Percentiles rank a stretch among this genome's conserved stretches.
Evolutionary conservation across 2,797 vertebrate genomes (phyloP).

Genomic region (Steatocranus sp.): DNA sequence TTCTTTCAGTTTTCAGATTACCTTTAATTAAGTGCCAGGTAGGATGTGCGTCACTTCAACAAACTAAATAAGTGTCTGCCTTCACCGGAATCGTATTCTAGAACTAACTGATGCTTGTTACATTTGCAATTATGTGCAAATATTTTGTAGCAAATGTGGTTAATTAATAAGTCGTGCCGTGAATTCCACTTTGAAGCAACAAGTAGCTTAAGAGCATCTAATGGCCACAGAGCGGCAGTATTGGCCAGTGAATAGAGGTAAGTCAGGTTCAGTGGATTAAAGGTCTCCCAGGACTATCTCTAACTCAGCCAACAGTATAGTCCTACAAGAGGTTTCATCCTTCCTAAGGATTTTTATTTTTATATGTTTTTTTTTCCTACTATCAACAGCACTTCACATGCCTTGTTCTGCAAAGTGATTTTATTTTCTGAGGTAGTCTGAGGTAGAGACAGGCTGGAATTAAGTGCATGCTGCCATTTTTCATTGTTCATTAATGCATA

Average conservation of each 20-base stretch:
- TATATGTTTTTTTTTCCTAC: background rate
- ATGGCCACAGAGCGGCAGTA: conserved; percentile 65
- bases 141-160: background rate
- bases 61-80: background rate
- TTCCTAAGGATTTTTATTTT: background rate
- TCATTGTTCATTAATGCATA: background rate
- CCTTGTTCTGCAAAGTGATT: background rate
- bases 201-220: background rate
- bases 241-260: conserved; percentile 8
- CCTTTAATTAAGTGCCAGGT: background rate
- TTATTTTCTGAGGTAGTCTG: background rate
- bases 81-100: background rate
- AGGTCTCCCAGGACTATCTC: background rate
- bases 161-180: background rate
- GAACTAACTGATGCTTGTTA: background rate
- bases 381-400: background rate
- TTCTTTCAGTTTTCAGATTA: background rate
- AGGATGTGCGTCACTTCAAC: background rate
- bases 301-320: background rate
- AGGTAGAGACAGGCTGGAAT: background rate
- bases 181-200: background rate
- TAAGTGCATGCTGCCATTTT: background rate
- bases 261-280: background rate
- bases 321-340: background rate
- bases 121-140: background rate